These are phyloP conservation scores for Sarcophaga peregrina DNA, from an alignment of 1,140 invertebrate genomes.

Conservation along the genomic window DNA sequence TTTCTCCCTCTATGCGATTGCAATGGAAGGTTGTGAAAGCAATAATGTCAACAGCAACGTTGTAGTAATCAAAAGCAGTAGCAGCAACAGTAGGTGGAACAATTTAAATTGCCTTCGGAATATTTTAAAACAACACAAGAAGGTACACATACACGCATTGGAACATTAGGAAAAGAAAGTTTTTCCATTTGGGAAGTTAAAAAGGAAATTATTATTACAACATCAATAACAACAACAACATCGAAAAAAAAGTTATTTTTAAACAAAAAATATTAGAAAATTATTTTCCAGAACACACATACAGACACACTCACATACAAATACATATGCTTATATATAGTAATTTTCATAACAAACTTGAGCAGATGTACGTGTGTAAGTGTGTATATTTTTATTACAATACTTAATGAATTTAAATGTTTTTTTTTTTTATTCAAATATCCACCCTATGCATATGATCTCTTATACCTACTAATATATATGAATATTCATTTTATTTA, in stretches of 20 bases:
- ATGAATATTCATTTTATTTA: background rate
- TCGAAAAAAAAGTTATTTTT: no score
- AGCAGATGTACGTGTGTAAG: no score
- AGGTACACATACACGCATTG: no score
- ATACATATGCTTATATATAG: background rate
- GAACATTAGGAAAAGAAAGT: background rate
- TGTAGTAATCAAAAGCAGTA: background rate
- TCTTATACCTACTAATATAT: background rate
- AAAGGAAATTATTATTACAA: conserved; percentile 39
- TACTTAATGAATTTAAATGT: no score
- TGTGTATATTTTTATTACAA: no score
- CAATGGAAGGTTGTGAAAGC: background rate
- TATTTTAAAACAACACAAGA: background rate
- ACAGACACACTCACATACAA: background rate
- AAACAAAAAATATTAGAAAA: no score
- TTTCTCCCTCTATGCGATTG: background rate
- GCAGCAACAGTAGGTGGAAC: background rate
- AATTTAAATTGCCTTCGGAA: background rate
- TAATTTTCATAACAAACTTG: no score
- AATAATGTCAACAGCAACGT: background rate
- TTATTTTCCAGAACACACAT: background rate
- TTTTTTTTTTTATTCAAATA: background rate
- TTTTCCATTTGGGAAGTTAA: conserved; percentile 36
- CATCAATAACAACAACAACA: background rate
- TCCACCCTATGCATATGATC: background rate